A percentile compares a stretch with the other conserved stretches of the same genome.
Evolutionary conservation across 1,140 invertebrate species (phyloP).

Genomic region (Mya arenaria): DNA sequence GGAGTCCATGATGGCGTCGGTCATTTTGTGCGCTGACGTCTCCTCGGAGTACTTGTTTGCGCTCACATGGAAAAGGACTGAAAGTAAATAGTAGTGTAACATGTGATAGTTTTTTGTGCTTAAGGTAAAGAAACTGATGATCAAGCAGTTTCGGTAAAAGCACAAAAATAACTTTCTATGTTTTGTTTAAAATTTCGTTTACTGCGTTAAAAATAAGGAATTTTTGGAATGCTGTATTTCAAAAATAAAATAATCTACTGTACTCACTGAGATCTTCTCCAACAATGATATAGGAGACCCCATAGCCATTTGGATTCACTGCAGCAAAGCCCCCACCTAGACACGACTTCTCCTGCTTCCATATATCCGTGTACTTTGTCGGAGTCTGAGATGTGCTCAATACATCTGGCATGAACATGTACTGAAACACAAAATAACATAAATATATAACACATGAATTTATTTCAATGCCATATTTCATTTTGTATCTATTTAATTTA

Average conservation of each 20-base stretch:
- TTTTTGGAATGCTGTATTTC: too few species aligned
- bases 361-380: constrained; percentile 57
- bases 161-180: not conserved
- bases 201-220: too few species aligned
- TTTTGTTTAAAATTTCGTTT: not conserved
- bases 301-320: constrained; percentile 96
- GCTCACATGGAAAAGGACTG: constrained; percentile 52
- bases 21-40: constrained; percentile 49
- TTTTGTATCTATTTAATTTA: too few species aligned
- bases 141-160: not conserved
- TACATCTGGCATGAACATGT: constrained; percentile 32
- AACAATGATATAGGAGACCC: constrained; percentile 98
- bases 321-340: constrained; percentile 67
- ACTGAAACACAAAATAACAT: not conserved
- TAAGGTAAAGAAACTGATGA: not conserved
- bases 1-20: constrained; percentile 49
- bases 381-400: constrained; percentile 73
- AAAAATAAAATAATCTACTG: too few species aligned
- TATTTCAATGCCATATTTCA: too few species aligned
- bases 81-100: not conserved
- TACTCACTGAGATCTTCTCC: constrained; percentile 90
- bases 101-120: not conserved
- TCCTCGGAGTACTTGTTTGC: constrained; percentile 40
- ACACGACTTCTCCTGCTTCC: constrained; percentile 60
- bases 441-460: too few species aligned